Evolutionary conservation across 2,797 vertebrate species (phyloP).

Genomic region (Schizopygopsis malacanthus): DNA sequence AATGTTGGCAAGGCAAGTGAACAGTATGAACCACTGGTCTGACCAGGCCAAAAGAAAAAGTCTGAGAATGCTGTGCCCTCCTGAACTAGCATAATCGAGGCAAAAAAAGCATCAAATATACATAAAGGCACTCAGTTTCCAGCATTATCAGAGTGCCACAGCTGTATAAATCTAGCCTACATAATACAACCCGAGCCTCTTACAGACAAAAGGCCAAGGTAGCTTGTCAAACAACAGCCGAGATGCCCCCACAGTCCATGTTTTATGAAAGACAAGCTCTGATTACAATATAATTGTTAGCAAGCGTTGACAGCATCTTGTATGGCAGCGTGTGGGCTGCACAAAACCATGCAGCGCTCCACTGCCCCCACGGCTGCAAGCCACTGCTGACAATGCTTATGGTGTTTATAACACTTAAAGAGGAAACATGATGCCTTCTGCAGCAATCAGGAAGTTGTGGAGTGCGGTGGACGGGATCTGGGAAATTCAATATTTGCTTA

Average conservation of each 20-base stretch:
- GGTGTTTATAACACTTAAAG: conserved; percentile 55
- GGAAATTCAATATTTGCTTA: conserved; percentile 49
- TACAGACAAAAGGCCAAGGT: conserved; percentile 21
- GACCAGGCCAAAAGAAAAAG: neutral
- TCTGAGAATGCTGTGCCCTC: neutral
- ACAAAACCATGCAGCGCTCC: conserved; percentile 39
- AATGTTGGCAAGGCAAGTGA: neutral
- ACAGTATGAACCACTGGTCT: neutral
- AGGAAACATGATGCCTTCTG: conserved; percentile 58
- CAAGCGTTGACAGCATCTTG: conserved; percentile 52
- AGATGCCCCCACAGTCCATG: conserved; percentile 41
- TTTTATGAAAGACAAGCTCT: conserved; percentile 47
- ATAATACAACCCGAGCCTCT: conserved; percentile 13
- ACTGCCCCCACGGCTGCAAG: conserved; percentile 48
- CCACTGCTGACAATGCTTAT: conserved; percentile 45
- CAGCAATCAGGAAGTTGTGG: conserved; percentile 51
- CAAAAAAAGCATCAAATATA: conserved; percentile 1
- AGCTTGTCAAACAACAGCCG: conserved; percentile 39
- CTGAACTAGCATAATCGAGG: neutral
- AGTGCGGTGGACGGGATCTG: conserved; percentile 23
- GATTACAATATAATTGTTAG: conserved; percentile 54
- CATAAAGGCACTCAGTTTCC: conserved; percentile 12
- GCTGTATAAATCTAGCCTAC: conserved; percentile 7
- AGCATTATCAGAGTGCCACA: conserved; percentile 24
- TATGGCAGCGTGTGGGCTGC: conserved; percentile 47